Base-by-base conservation (phyloP, 92 coral and sea anemone genomes). In the Micromussa lordhowensis region DNA sequence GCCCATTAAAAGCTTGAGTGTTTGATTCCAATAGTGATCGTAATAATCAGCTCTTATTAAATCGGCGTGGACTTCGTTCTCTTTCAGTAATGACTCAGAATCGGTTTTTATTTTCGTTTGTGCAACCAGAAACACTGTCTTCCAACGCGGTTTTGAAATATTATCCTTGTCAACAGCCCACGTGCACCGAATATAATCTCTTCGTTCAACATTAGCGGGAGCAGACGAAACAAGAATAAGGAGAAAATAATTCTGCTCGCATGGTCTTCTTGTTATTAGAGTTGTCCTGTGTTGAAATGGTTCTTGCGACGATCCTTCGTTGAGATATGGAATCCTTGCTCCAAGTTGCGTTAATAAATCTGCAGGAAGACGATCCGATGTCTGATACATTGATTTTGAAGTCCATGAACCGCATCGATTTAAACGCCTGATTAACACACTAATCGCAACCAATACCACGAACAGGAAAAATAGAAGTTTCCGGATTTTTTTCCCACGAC, bases 141-240 rank as follows among this genome's bases (percentile, higher is more conserved):
- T 58, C 95, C 95, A 92, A 21, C 86, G 68, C 31, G 63, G 72
- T 3, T 9, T 48, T 44, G 10, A 44, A 44, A 44, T 44, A 10
- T 68, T 9, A 0, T 78, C 71, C 18, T 17, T 29, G 48, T 89
- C 92, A 0, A 81, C 74, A 0, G 90, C 95, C 95, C 95, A 89
- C 18, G 92, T 89, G 34, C 64, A 40, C 19, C 95, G 91, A 16
- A 92, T 89, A 26, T 79, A 24, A 29, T 68, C 61, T 26, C 95
- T 74, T 24, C 95, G 59, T 61, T 89, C 92, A 49, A 79, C 76
- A 78, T 89, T 34, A 44, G 81, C 86, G 7, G 90, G 87, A 63
- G 90, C 83, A 53, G 92, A 89, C 16, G 92, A 81, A 2, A 89
- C 95, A 4, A 92, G 86, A n/a, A 92, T 53, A 7, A 92, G 54